Evolutionary conservation across 2,113 vertebrate genomes (phyloP), one percentile per base, ranked within the genome.

Genomic region (Alligator mississippiensis): DNA sequence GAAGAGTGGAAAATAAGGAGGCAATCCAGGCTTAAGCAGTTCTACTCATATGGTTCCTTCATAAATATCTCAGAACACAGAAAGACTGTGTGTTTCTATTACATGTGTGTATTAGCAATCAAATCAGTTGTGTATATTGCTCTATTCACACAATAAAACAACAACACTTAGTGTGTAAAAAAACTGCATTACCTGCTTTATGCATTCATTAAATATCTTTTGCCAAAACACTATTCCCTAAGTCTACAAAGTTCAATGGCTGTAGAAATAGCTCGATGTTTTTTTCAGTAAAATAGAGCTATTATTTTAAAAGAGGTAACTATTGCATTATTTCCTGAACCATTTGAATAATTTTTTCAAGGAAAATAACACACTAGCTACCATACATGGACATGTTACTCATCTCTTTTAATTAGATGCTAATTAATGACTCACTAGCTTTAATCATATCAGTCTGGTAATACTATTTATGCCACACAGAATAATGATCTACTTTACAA

Each of bases 381-480:
- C 79, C 89, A n/a, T 95, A 96, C 88, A 89, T 10, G 72, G 94
- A 92, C 93, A 96, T 76, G 85, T 94, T 95, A 93, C 92, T 96
- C 95, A 82, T 95, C 93, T 96, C 89, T 97, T 96, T 97, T 96
- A 98, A 98, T 97, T 97, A 98, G 96, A 97, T 97, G 97, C 91
- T 97, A 98, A 98, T 98, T 97, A 98, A 96, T 96, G 94, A 97
- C 93, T 97, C 96, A 91, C 85, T 95, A 91, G 87, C 88, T 97
- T 97, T 98, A 98, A 97, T 98, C 95, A 94, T 96, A 97, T 97
- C 95, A 97, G 95, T 96, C 95, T 98, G 92, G 86, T 97, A 97
- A 95, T 96, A 96, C 90, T 97, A 97, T 97, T 98, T 97, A 98
- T 97, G 95, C 93, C 96, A 96, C 94, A 97, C 84, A 97, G 93